Percentiles rank a stretch among this genome's conserved stretches.
Conservation (phyloP, 2,113 vertebrate species). For the Rhinogobius similis region DNA sequence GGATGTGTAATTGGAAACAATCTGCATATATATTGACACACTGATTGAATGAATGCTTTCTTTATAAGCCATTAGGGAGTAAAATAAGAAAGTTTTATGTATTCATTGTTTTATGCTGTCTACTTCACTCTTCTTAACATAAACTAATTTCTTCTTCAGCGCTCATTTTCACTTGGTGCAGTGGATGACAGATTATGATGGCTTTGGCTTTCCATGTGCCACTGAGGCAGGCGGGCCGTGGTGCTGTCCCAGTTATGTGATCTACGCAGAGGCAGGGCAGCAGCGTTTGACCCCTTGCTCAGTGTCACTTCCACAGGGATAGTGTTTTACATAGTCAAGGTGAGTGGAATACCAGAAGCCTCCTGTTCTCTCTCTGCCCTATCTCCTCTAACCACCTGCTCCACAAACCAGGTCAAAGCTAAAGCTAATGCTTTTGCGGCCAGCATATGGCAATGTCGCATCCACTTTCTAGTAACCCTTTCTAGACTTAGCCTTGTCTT, state of each 20-base stretch:
- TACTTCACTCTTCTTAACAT: neutral
- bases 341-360: slow-evolving; percentile 59
- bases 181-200: neutral
- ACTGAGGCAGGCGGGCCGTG: slow-evolving; percentile 19
- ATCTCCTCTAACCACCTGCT: slow-evolving; percentile 53
- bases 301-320: slow-evolving; percentile 59
- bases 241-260: slow-evolving; percentile 54
- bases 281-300: slow-evolving; percentile 51
- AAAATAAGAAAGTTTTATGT: neutral
- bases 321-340: slow-evolving; percentile 67
- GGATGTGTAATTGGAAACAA: too few species aligned
- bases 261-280: slow-evolving; percentile 33
- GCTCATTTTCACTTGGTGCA: neutral
- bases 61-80: neutral
- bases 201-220: slow-evolving; percentile 21
- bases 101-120: neutral
- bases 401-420: slow-evolving; percentile 43
- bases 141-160: slow-evolving; percentile 1
- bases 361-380: slow-evolving; percentile 31
- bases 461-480: slow-evolving; percentile 7
- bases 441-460: slow-evolving; percentile 17
- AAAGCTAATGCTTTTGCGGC: slow-evolving; percentile 30
- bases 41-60: neutral
- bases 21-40: neutral
- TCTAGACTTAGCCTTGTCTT: too few species aligned